Base-by-base conservation (phyloP, 2,888 invertebrate species). In the Ichneumoninae sp. region DNA sequence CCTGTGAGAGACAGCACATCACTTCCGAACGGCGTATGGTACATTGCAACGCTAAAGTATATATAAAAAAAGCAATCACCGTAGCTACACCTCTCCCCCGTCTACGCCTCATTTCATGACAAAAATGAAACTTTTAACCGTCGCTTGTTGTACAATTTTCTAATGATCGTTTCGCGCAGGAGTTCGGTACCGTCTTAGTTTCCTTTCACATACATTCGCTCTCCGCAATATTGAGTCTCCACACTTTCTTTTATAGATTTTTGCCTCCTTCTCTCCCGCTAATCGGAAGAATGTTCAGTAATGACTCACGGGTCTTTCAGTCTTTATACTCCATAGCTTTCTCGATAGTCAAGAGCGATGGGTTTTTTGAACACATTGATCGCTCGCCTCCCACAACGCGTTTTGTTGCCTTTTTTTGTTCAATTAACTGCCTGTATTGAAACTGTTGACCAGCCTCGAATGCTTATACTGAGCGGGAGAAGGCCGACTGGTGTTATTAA, bases 41-140 rank as follows among this genome's bases (percentile, higher is more conserved):
- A 30, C 52, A n/a, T 60, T 8, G 50, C 19, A 5, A 50, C 30
- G 57, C 57, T 40, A 47, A 16, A 77, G 44, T 40, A 77, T 40
- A 68, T 33, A 6, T 19, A 8, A 30, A 63, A 63, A 19, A 16
- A 8, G 22, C n/a, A 47, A 47, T 13, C n/a, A 22, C 22, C 47
- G 44, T 10, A 33, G 44, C 57, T 47, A 16, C n/a, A 30, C 2
- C 30, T 54, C 40, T 50, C 65, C 5, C 13, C 33, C 19, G 6
- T 8, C 26, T 68, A 19, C 36, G 68, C 19, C 5, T 57, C 40
- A 30, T 16, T 47, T 77, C 30, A 44, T 13, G 44, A 57, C 13
- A 47, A 77, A 77, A 69, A 30, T 69, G 60, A 77, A 77, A 77
- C 44, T 60, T n/a, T 40, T 36, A 19, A 19, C 6, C 54, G 36